Percentiles rank a stretch among this genome's conserved stretches.
Evolutionary conservation across 2,888 invertebrate genomes (phyloP).

Genomic region (Harpalus rufipes): DNA sequence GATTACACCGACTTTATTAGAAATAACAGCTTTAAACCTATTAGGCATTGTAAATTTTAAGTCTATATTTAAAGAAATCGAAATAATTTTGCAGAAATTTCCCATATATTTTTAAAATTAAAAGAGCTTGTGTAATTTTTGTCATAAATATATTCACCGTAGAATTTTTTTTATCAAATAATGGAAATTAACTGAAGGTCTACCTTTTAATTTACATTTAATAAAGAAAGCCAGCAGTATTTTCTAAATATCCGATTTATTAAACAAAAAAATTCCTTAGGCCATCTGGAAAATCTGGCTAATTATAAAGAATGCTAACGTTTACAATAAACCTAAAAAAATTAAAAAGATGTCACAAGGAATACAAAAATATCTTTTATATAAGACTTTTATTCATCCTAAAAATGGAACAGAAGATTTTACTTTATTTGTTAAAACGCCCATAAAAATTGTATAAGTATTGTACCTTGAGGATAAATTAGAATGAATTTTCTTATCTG

Average conservation of each 20-base stretch:
- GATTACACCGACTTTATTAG: no score
- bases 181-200: not conserved
- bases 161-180: not conserved
- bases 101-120: not conserved
- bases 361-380: conserved; percentile 1
- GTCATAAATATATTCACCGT: not conserved
- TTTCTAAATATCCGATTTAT: not conserved
- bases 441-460: not conserved
- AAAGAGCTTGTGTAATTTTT: not conserved
- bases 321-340: not conserved
- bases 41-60: no score
- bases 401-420: not conserved
- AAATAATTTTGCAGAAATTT: no score
- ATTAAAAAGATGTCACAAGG: not conserved
- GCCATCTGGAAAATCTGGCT: not conserved
- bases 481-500: no score
- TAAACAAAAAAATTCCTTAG: conserved; percentile 8
- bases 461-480: not conserved
- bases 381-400: not conserved
- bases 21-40: no score
- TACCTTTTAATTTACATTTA: not conserved
- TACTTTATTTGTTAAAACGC: not conserved
- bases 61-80: no score
- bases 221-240: not conserved
- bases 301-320: not conserved